These are phyloP conservation scores for Trachymyrmex septentrionalis DNA, from an alignment of 1,140 invertebrate genomes.

Conservation along the genomic window DNA sequence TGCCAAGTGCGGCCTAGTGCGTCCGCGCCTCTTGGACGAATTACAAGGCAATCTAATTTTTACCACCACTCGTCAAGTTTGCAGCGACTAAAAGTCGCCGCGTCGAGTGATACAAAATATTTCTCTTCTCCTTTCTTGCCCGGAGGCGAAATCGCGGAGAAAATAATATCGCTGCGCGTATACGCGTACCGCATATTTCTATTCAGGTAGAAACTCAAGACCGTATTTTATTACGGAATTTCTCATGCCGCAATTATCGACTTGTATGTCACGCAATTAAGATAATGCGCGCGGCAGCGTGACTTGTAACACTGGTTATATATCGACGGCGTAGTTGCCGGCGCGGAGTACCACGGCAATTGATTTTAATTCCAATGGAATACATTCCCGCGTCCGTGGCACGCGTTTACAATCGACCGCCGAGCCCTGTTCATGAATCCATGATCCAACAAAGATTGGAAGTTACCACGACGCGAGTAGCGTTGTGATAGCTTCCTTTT, in stretches of 20 bases:
- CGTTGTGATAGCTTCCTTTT: too few relatives aligned
- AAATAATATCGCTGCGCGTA: not conserved
- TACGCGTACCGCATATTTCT: not conserved
- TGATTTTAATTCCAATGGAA: conserved; percentile 65
- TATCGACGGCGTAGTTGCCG: conserved; percentile 33
- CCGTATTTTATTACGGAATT: conserved; percentile 25
- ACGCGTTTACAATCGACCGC: conserved; percentile 14
- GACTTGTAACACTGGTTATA: conserved; percentile 21
- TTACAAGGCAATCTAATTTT: conserved; percentile 53
- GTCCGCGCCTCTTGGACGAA: conserved; percentile 47
- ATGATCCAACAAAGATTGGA: conserved; percentile 44
- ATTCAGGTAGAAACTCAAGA: not conserved
- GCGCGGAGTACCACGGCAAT: conserved; percentile 35
- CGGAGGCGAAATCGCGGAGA: not conserved
- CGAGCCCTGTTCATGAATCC: not conserved
- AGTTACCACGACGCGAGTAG: not conserved
- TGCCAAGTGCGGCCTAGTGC: conserved; percentile 6
- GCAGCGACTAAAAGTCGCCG: not conserved
- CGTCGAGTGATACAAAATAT: not conserved
- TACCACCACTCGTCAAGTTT: not conserved
- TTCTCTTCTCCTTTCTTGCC: conserved; percentile 5
- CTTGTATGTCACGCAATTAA: conserved; percentile 32
- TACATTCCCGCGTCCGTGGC: conserved; percentile 62
- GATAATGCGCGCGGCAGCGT: conserved; percentile 48
- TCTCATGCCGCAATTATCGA: conserved; percentile 18